Base-by-base conservation (phyloP, 2,888 invertebrate species). In the Rhaphigaster nebulosa region DNA sequence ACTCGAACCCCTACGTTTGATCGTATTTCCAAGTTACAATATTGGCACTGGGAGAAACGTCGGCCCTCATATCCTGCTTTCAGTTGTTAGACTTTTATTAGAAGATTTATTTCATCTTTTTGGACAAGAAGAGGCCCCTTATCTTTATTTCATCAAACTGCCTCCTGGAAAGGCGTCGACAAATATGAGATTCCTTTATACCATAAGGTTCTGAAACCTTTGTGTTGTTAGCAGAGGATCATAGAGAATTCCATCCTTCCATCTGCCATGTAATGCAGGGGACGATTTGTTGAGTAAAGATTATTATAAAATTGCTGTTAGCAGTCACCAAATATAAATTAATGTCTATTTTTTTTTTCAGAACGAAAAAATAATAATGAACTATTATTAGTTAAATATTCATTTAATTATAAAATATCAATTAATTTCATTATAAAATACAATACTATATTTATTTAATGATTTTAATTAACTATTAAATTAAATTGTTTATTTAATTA, bases 111-210 rank as follows among this genome's bases (percentile, higher is more conserved):
- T 84, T 45, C 70, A 34, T 76, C 70, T 38, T 76, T 38, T 26
- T 20, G 20, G 23, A 5, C 20, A 38, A 23, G 23, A 38, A 38
- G 23, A 23, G 23, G 0, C 2, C 23, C 45, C 45, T 45, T 15
- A 84, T 84, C n/a, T 84, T 26, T 45, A 84, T 84, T 84, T 84
- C 84, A 84, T 41, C 15, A 26, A 84, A 45, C 10, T 76, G 70
- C 18, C 18, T 38, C 38, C 20, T 18, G 6, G 20, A 20, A 20
- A 76, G 70, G 34, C 38, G 38, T 76, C 6, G 18, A 26, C 38
- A 76, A 38, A 76, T 76, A 76, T 70, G 34, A 70, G 70, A 20
- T 34, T 6, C 34, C 20, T 34, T 34, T 70, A 70, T 15, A 29
- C 1, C 12, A 13, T 29, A 65, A 29, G 65, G 15, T n/a, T 65